Evolutionary conservation across 2,888 invertebrate genomes (phyloP).

Genomic region (Cordilura impudica): DNA sequence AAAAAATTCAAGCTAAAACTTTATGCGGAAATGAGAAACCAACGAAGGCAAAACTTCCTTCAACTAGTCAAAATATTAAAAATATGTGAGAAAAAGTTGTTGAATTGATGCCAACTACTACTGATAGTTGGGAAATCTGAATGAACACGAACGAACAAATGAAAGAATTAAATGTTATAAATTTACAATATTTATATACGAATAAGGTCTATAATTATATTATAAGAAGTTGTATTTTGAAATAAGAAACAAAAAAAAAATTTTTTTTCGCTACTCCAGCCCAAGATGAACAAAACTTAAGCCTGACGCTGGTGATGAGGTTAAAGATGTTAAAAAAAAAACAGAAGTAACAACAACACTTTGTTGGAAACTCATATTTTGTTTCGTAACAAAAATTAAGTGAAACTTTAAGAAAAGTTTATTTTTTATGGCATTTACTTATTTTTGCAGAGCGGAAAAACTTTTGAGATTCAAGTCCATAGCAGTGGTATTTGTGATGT

Average conservation of each 20-base stretch:
- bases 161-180: constrained; percentile 30
- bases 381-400: not conserved
- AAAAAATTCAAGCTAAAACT: not conserved
- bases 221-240: constrained; percentile 31
- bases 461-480: not conserved
- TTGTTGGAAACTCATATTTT: constrained; percentile 1
- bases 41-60: too few relatives aligned
- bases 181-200: constrained; percentile 21
- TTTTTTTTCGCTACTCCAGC: constrained; percentile 2
- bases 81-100: not conserved
- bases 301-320: constrained; percentile 3
- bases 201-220: constrained; percentile 48
- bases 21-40: too few relatives aligned
- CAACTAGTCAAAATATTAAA: too few relatives aligned
- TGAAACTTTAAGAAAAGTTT: constrained; percentile 27
- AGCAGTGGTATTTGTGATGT: not conserved
- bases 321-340: not conserved
- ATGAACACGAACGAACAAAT: not conserved
- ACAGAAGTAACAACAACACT: not conserved
- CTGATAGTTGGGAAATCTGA: not conserved
- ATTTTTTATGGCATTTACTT: not conserved
- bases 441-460: not conserved
- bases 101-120: not conserved
- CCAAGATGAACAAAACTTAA: not conserved
- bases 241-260: not conserved